A percentile compares a stretch with the other conserved stretches of the same genome.
phyloP scores from a whole-genome alignment of 2,797 vertebrate genomes.

The Chromobotia macracanthus region DNA sequence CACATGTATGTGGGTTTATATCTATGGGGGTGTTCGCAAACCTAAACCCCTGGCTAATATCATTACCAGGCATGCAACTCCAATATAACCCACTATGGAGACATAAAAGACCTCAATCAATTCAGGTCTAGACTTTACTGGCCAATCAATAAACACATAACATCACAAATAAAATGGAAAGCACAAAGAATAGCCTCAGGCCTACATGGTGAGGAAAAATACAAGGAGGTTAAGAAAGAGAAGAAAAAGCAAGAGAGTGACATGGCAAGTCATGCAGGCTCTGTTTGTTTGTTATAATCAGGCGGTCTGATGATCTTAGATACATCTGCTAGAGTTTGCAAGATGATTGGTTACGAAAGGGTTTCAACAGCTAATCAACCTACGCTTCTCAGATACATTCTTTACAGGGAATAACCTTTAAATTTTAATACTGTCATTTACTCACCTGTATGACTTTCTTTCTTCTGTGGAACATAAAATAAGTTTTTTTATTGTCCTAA shows the following conservation, averaged over 20 bases:
- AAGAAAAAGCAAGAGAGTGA: constrained; percentile 24
- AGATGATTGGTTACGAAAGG: not conserved
- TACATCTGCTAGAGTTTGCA: constrained; percentile 17
- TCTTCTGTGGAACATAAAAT: not conserved
- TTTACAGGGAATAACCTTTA: not conserved
- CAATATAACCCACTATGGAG: constrained; percentile 46
- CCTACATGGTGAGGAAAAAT: not conserved
- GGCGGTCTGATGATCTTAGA: constrained; percentile 1
- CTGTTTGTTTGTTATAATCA: not conserved
- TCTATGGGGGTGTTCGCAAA: constrained; percentile 16
- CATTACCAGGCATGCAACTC: constrained; percentile 44
- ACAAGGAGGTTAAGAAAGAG: not conserved
- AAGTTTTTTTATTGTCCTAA: not conserved
- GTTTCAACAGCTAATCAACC: not conserved
- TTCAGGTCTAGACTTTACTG: constrained; percentile 54
- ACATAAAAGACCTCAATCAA: constrained; percentile 56
- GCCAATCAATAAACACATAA: constrained; percentile 50
- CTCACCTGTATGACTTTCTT: not conserved
- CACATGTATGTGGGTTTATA: not conserved
- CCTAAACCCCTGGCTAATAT: constrained; percentile 27
- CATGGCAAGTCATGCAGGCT: constrained; percentile 37
- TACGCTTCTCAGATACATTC: not conserved
- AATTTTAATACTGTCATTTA: not conserved
- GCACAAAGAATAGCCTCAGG: constrained; percentile 3
- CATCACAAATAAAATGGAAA: constrained; percentile 32